A percentile compares a stretch with the other conserved stretches of the same genome.
These are phyloP conservation scores for Eira barbara DNA, from an alignment of 2,113 vertebrate species.

Conservation along the genomic window DNA sequence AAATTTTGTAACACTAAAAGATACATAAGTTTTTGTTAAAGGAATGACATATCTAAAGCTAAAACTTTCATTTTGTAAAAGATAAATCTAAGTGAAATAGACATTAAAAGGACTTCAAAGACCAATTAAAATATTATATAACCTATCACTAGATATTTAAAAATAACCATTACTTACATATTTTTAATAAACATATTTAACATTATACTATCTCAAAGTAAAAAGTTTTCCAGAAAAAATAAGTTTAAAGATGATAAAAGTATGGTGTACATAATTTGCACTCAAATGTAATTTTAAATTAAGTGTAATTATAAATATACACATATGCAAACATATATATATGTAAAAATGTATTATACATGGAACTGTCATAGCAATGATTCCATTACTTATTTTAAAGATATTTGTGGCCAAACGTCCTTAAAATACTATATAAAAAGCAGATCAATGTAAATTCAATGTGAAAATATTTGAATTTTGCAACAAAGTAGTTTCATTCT, in stretches of 20 bases:
- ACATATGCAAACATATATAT: background rate
- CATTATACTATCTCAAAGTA: background rate
- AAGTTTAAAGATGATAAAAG: background rate
- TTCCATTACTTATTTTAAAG: background rate
- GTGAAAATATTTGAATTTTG: background rate
- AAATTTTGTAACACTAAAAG: background rate
- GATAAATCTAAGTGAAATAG: background rate
- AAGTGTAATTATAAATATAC: background rate
- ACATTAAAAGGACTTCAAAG: background rate
- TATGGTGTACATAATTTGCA: background rate
- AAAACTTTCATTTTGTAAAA: background rate
- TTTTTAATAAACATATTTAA: conserved; percentile 16
- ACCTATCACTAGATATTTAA: background rate
- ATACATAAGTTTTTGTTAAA: background rate
- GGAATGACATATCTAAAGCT: background rate
- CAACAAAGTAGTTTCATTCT: background rate
- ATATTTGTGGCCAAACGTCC: background rate
- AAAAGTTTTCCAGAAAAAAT: background rate
- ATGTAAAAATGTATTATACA: background rate
- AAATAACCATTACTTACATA: background rate
- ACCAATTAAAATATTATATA: background rate
- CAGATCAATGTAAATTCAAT: background rate
- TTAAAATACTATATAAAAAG: background rate
- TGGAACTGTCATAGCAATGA: background rate
- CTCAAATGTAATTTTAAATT: background rate